These are phyloP conservation scores for Agrochola lota DNA, from an alignment of 2,888 invertebrate genomes.

Conservation along the genomic window DNA sequence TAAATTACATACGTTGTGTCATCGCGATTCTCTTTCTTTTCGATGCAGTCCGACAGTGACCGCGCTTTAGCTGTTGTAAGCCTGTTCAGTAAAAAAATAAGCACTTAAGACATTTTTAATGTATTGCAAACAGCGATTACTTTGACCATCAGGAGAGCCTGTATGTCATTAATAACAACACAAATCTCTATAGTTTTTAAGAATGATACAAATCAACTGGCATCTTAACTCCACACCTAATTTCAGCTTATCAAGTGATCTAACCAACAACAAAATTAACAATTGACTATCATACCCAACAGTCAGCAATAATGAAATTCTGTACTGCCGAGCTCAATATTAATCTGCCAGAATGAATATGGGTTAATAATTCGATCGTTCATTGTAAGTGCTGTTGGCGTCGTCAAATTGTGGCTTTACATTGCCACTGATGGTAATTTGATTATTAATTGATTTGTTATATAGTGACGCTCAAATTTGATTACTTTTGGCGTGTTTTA, in stretches of 20 bases:
- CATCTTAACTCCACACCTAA: background rate
- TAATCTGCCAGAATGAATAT: conserved; percentile 27
- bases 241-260: background rate
- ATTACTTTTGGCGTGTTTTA: conserved; percentile 18
- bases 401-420: conserved; percentile 30
- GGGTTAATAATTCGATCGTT: conserved; percentile 27
- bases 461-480: conserved; percentile 4
- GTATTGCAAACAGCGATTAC: too few relatives aligned
- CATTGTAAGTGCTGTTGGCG: conserved; percentile 8
- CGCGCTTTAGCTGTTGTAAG: too few relatives aligned
- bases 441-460: conserved; percentile 29
- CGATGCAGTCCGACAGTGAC: too few relatives aligned
- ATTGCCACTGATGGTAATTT: conserved; percentile 17
- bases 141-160: too few relatives aligned
- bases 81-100: too few relatives aligned
- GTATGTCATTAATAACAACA: too few relatives aligned
- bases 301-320: conserved; percentile 24
- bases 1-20: too few relatives aligned
- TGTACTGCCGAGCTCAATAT: conserved; percentile 19
- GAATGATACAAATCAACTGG: too few relatives aligned
- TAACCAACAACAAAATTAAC: conserved; percentile 12
- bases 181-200: too few relatives aligned
- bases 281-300: conserved; percentile 3
- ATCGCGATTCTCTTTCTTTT: too few relatives aligned
- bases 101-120: too few relatives aligned